Evolutionary conservation across 1,140 invertebrate genomes (phyloP).

Genomic region (Andricus grossulariae): DNA sequence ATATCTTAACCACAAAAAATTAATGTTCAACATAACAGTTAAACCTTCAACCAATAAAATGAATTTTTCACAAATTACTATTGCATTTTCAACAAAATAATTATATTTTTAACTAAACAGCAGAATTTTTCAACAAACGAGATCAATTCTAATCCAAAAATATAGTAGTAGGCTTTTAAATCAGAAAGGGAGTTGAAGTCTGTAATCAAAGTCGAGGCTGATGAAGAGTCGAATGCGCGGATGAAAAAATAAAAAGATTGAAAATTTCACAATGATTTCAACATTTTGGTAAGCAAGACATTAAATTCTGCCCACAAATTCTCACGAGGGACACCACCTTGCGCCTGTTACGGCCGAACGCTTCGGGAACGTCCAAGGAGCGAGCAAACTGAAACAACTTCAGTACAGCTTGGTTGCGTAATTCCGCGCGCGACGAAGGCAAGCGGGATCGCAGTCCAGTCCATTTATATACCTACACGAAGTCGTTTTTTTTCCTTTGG

Average conservation of each 20-base stretch:
- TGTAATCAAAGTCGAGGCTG: neutral
- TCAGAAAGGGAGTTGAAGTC: too few species aligned
- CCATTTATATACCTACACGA: constrained; percentile 65
- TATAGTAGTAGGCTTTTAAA: too few species aligned
- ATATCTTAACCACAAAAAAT: too few species aligned
- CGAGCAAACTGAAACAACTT: constrained; percentile 66
- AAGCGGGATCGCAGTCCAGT: constrained; percentile 71
- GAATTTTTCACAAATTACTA: too few species aligned
- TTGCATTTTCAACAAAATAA: too few species aligned
- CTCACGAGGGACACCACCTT: constrained; percentile 60
- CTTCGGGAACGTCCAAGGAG: constrained; percentile 58
- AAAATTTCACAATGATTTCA: neutral
- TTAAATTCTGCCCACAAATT: constrained; percentile 54
- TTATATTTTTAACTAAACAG: too few species aligned
- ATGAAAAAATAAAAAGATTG: neutral
- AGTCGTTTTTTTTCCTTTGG: constrained; percentile 53
- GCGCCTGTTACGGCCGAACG: constrained; percentile 59
- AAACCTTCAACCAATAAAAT: too few species aligned
- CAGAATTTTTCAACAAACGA: too few species aligned
- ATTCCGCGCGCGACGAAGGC: constrained; percentile 71
- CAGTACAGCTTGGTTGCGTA: constrained; percentile 71
- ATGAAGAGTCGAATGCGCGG: neutral
- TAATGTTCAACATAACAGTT: too few species aligned
- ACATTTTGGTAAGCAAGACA: neutral
- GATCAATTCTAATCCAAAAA: too few species aligned